Conservation (phyloP, 1,140 invertebrate genomes). For the Portunus trituberculatus region DNA sequence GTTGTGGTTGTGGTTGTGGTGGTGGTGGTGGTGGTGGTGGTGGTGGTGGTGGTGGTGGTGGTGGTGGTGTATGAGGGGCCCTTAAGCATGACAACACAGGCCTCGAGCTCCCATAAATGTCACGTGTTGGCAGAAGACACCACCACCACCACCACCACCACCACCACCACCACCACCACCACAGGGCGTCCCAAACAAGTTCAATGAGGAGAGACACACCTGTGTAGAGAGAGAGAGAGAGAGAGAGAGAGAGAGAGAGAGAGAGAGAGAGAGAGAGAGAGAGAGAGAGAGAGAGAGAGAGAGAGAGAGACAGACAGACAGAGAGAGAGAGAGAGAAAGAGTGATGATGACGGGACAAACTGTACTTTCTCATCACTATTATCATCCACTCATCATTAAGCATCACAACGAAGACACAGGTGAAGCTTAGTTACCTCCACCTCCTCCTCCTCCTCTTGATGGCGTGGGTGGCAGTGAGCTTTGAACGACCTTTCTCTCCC, state of each 20-base stretch:
- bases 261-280: not conserved
- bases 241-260: not conserved
- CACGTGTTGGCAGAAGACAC: not conserved
- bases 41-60: conserved; percentile 7
- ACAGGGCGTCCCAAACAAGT: not conserved
- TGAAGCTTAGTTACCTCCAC: too few relatives aligned
- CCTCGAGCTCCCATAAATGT: not conserved
- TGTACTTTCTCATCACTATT: too few relatives aligned
- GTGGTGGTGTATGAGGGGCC: not conserved
- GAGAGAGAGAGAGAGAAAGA: not conserved
- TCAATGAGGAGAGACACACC: not conserved
- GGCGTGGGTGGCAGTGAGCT: too few relatives aligned
- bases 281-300: not conserved
- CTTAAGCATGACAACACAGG: not conserved
- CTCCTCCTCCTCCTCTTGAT: too few relatives aligned
- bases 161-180: not conserved
- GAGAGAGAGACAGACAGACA: not conserved
- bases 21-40: not conserved
- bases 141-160: not conserved
- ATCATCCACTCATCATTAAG: too few relatives aligned
- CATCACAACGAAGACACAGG: too few relatives aligned
- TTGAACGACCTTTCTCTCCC: too few relatives aligned
- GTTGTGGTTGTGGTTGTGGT: not conserved
- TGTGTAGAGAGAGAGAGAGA: too few relatives aligned
- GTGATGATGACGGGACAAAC: not conserved